Percentiles rank a stretch among this genome's conserved stretches.
Evolutionary conservation across 2,113 vertebrate genomes (phyloP).

Genomic region (Pteronura brasiliensis): DNA sequence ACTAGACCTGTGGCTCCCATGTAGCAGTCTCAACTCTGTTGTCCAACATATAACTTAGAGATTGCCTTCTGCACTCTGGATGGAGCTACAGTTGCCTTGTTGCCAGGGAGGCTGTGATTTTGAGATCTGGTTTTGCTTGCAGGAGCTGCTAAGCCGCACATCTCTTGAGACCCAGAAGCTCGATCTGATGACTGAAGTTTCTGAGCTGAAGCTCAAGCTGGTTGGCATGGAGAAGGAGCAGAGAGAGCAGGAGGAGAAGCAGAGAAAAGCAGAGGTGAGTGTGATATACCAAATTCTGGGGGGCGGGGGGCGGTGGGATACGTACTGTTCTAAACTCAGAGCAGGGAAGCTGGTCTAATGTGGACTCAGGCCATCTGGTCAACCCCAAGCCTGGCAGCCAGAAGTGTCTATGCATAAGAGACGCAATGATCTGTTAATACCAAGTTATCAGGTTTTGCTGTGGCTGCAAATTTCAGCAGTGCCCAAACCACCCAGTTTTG

Average conservation of each 20-base stretch:
- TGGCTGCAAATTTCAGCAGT: conserved; percentile 50
- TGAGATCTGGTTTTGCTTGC: conserved; percentile 65
- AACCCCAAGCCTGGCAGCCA: conserved; percentile 12
- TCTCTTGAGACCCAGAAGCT: conserved; percentile 95
- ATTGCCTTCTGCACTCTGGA: neutral
- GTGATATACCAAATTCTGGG: neutral
- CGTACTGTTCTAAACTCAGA: neutral
- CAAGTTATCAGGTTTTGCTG: conserved; percentile 64
- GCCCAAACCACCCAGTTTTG: conserved; percentile 56
- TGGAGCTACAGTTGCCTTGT: neutral
- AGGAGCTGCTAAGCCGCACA: conserved; percentile 95
- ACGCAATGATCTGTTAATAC: conserved; percentile 48
- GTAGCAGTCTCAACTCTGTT: neutral
- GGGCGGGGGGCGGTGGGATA: no score
- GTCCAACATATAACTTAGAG: neutral
- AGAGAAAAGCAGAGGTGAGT: conserved; percentile 96
- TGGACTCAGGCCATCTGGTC: conserved; percentile 4
- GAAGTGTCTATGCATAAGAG: conserved; percentile 11
- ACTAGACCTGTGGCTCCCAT: neutral
- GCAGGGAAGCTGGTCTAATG: neutral
- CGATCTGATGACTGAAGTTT: conserved; percentile 95
- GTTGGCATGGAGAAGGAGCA: conserved; percentile 95
- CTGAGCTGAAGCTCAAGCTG: conserved; percentile 94
- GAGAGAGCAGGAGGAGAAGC: conserved; percentile 89
- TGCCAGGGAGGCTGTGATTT: neutral